Base-by-base conservation (phyloP, 2,888 invertebrate species). In the Cryptus armator region DNA sequence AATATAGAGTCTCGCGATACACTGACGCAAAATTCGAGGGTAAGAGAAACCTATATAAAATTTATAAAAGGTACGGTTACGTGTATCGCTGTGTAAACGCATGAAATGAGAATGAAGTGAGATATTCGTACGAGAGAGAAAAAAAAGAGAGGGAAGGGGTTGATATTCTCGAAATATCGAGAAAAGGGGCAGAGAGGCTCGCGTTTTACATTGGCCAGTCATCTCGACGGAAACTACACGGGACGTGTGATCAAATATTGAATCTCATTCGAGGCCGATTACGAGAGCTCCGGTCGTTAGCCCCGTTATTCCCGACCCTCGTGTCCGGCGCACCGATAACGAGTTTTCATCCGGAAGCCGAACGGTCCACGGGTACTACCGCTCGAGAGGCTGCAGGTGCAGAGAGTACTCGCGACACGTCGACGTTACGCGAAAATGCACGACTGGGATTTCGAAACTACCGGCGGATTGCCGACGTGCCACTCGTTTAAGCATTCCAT, bases 231-330 rank as follows among this genome's bases (percentile, higher is more conserved):
- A 64, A 80, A 83, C 56, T 56, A 24, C 56, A 56, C 72, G 83
- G 87, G 85, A 82, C 81, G 84, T 81, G 86, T 82, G 87, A 87
- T 89, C 89, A 89, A 89, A 89, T 89, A 89, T 89, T 89, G 87
- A 88, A 89, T 85, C 86, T 88, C 87, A 88, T 86, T 88, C 86
- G 78, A 81, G 86, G 71, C 56, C 87, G 85, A 89, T 89, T 87
- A 89, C 83, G 72, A 77, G 79, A 53, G 48, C 72, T 32, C 46
- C 72, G 64, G 32, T 62, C 81, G 66, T 75, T 37, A 53, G 76
- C 71, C 44, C 56, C 67, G 75, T 77, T 86, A 77, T 82, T 84
- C 74, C 66, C 66, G 46, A 46, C 83, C 44, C 59, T 71, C 67
- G 72, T 24, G 67, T 48, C 59, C 43, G 37, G 59, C 48, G 43